These are phyloP conservation scores for Melieria picta DNA, from an alignment of 2,888 invertebrate species.

Conservation along the genomic window DNA sequence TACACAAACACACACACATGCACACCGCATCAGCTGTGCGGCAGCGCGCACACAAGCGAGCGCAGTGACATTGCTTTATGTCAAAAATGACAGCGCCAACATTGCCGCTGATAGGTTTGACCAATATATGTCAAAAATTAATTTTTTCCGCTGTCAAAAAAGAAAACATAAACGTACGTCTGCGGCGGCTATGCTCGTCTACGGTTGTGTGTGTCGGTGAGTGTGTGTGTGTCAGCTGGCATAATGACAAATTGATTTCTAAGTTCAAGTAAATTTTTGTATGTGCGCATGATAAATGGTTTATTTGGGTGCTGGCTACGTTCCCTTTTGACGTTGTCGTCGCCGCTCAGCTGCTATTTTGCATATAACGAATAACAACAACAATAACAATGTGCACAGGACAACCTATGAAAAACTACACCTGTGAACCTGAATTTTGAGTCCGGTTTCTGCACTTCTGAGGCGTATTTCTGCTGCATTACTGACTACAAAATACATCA, in stretches of 20 bases:
- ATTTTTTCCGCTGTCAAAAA: not conserved
- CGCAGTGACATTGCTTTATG: slow-evolving; percentile 43
- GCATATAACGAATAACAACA: too few relatives aligned
- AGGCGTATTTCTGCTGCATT: too few relatives aligned
- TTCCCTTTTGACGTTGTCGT: too few relatives aligned
- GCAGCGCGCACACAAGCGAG: slow-evolving; percentile 5
- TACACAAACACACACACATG: not conserved
- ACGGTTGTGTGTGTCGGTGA: slow-evolving; percentile 6
- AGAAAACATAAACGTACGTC: not conserved
- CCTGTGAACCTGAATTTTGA: too few relatives aligned
- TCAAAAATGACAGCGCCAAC: slow-evolving; percentile 44
- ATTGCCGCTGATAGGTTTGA: slow-evolving; percentile 47
- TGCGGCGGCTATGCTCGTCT: not conserved
- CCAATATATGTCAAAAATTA: slow-evolving; percentile 45
- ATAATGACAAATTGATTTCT: slow-evolving; percentile 40
- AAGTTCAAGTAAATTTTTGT: slow-evolving; percentile 23
- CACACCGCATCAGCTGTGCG: slow-evolving; percentile 20
- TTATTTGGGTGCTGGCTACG: slow-evolving; percentile 28
- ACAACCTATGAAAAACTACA: too few relatives aligned
- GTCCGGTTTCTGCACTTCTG: too few relatives aligned
- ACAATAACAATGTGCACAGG: too few relatives aligned
- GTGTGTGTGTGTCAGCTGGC: slow-evolving; percentile 17
- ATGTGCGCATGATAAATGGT: slow-evolving; percentile 34
- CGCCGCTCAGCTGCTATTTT: too few relatives aligned
- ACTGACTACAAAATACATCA: too few relatives aligned